Evolutionary conservation across 2,113 vertebrate species (phyloP).

Genomic region (Albula glossodonta): DNA sequence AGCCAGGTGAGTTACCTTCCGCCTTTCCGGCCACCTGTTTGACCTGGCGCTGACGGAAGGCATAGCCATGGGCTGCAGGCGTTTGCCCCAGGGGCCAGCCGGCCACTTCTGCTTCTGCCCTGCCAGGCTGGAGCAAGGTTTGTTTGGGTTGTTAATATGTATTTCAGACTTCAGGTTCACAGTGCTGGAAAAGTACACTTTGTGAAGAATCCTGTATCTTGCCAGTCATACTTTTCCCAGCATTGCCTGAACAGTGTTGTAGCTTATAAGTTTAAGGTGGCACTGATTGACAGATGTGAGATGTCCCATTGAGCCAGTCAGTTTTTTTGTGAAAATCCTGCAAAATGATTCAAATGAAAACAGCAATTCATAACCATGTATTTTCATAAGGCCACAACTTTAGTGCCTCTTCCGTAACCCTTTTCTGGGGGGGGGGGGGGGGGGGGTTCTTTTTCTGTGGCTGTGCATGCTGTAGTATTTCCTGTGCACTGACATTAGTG

Average conservation of each 20-base stretch:
- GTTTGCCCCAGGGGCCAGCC: not conserved
- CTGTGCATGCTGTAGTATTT: no score
- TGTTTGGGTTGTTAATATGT: not conserved
- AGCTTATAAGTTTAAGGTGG: not conserved
- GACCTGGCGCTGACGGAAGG: constrained; percentile 19
- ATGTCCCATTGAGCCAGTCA: not conserved
- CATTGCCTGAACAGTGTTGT: not conserved
- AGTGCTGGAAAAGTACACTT: not conserved
- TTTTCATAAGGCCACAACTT: no score
- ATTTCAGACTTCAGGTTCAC: not conserved
- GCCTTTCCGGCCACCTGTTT: constrained; percentile 1
- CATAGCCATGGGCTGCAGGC: not conserved
- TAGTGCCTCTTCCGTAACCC: no score
- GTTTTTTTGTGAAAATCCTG: not conserved
- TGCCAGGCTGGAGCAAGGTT: not conserved
- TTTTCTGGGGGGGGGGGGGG: no score
- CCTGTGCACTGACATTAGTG: no score
- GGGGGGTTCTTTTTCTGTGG: no score
- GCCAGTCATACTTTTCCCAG: not conserved
- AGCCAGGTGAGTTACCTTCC: constrained; percentile 85
- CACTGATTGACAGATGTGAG: not conserved
- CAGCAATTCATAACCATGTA: not conserved
- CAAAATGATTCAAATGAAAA: not conserved
- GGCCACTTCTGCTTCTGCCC: not conserved
- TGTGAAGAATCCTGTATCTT: not conserved